Conservation (phyloP, 2,888 invertebrate genomes). For the Campoplex nolae region DNA sequence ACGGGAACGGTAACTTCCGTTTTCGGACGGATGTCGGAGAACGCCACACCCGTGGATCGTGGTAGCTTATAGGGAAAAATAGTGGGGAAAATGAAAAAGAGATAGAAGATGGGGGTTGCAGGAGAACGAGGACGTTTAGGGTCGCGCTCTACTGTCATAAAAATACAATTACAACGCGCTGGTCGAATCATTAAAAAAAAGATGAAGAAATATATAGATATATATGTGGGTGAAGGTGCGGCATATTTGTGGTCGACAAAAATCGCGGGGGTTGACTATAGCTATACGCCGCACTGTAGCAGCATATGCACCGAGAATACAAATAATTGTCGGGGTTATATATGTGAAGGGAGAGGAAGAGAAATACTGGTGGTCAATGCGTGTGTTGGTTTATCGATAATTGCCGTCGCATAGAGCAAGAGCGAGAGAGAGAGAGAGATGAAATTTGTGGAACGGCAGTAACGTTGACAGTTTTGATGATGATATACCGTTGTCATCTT, state of each 20-base stretch:
- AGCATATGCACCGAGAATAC: conserved; percentile 13
- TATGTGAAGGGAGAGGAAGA: conserved; percentile 45
- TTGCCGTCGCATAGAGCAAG: conserved; percentile 56
- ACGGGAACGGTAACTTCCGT: background rate
- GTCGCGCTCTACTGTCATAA: conserved; percentile 3
- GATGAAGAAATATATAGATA: background rate
- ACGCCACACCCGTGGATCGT: background rate
- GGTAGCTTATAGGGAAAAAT: background rate
- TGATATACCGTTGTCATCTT: conserved; percentile 83
- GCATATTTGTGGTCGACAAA: background rate
- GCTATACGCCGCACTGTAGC: background rate
- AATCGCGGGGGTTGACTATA: conserved; percentile 4
- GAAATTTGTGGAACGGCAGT: conserved; percentile 71
- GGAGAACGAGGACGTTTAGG: conserved; percentile 13
- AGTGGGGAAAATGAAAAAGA: background rate
- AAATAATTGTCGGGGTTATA: conserved; percentile 8
- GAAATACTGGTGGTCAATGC: conserved; percentile 58
- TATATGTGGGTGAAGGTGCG: background rate
- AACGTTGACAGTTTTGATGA: conserved; percentile 82
- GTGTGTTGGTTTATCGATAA: conserved; percentile 64
- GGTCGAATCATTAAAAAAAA: background rate
- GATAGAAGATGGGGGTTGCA: background rate
- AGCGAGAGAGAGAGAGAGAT: conserved; percentile 45
- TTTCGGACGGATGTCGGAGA: conserved; percentile 26
- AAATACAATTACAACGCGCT: background rate